Base-by-base conservation (phyloP, 2,888 invertebrate species). In the Eristalis tenax region DNA sequence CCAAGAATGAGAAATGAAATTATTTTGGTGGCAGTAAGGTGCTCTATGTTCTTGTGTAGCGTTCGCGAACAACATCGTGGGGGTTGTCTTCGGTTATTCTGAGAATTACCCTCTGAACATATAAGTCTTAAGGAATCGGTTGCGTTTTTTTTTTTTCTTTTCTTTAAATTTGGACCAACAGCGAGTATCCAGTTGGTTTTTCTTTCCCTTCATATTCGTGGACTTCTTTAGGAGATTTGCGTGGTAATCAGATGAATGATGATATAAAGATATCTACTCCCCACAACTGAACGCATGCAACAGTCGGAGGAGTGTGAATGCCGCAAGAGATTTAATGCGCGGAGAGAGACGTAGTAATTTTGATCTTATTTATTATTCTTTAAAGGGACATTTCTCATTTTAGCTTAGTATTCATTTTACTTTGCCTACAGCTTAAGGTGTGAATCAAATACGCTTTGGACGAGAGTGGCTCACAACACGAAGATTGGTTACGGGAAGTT, bases 1-100 rank as follows among this genome's bases (percentile, higher is more conserved):
- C 87, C 77, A 32, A 79, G 79, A 76, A 74, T 73, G 79, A 76
- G 80, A 80, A 76, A 73, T 83, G 76, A 83, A 87, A 83, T 87
- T 69, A 87, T 87, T 87, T 59, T 50, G 71, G 79, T 61, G 22
- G 69, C 38, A n/a, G 43, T 64, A 40, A 73, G 82, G 83, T 77
- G 82, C 69, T 56, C 26, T 15, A 32, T 56, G 26, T n/a, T 59
- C 43, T 23, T 22, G 50, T 32, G 61, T 43, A 56, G 15, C 15
- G 71, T 66, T 70, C 57, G 73, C 50, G 50, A 8, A n/a, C n/a
- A n/a, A 43, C 50, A 50, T n/a, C 50, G 40, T 22, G 63, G 63
- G 32, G 43, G 63, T 35, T 73, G 63, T 32, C 8, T n/a, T 6
- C 38, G 69, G 63, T 59, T 35, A 43, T 59, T 32, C 13, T 18